Conservation (phyloP, 2,888 invertebrate species). For the Phengaris arion region DNA sequence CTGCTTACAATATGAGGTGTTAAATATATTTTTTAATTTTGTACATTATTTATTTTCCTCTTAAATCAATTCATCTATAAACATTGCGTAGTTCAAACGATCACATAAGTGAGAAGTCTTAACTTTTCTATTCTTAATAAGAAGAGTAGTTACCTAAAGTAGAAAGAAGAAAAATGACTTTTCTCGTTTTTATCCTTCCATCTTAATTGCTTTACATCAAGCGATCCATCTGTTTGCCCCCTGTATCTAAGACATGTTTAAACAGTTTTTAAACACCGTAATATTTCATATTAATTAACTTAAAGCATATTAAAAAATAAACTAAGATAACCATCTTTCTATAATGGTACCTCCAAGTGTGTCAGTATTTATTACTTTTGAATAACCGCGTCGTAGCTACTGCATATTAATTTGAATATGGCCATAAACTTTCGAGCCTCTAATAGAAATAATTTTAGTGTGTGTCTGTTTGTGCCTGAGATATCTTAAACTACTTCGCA, state of each 20-base stretch:
- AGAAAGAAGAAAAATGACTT: background rate
- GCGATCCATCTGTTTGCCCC: background rate
- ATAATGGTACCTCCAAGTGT: conserved; percentile 3
- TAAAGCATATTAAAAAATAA: background rate
- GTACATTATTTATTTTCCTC: too few species aligned
- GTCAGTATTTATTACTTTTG: background rate
- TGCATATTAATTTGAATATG: conserved; percentile 9
- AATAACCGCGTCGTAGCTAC: background rate
- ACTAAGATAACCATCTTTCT: background rate
- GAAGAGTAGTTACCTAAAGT: background rate
- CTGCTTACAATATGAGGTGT: too few species aligned
- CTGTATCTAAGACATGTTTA: background rate
- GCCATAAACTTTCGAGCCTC: too few species aligned
- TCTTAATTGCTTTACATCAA: too few species aligned
- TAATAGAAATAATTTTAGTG: too few species aligned
- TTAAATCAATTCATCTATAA: too few species aligned
- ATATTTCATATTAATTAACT: conserved; percentile 10
- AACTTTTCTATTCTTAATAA: too few species aligned
- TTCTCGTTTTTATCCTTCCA: background rate
- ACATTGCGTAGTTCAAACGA: too few species aligned
- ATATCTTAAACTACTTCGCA: too few species aligned
- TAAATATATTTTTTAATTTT: too few species aligned
- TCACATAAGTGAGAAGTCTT: too few species aligned
- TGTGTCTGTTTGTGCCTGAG: too few species aligned
- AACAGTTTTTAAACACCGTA: background rate